phyloP scores from a whole-genome alignment of 1,140 invertebrate species.

The Neuroterus valhalla region DNA sequence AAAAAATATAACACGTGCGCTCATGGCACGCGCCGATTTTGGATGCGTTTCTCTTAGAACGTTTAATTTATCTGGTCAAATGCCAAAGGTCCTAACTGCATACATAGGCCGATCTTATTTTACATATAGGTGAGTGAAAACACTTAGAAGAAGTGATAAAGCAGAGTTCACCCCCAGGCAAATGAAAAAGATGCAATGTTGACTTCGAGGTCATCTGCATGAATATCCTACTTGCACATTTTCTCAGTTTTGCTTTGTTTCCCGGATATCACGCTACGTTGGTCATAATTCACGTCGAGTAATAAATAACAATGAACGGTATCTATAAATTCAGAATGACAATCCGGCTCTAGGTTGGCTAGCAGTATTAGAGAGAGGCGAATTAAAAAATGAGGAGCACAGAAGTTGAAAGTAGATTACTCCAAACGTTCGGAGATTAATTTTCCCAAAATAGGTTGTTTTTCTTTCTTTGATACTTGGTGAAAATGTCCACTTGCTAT shows the following conservation, averaged over 20 bases:
- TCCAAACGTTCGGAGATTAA: neutral
- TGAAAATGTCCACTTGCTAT: no score
- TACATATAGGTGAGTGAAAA: no score
- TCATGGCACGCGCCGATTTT: no score
- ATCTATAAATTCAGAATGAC: slow-evolving; percentile 55
- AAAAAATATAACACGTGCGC: no score
- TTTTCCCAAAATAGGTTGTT: neutral
- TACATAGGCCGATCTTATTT: no score
- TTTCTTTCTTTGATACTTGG: neutral
- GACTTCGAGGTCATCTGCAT: slow-evolving; percentile 29
- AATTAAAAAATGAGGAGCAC: slow-evolving; percentile 6
- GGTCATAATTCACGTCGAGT: slow-evolving; percentile 55
- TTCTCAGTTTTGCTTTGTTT: slow-evolving; percentile 37
- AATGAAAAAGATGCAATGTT: neutral
- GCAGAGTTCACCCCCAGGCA: slow-evolving; percentile 10
- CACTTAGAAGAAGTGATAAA: neutral
- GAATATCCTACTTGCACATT: slow-evolving; percentile 32
- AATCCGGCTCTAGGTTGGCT: slow-evolving; percentile 36
- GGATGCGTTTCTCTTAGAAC: no score
- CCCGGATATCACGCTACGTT: slow-evolving; percentile 48
- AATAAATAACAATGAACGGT: slow-evolving; percentile 61
- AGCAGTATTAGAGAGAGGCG: neutral
- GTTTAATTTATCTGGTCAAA: no score
- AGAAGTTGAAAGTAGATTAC: neutral
- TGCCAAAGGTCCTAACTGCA: no score